Evolutionary conservation across 2,888 invertebrate genomes (phyloP).

Genomic region (Trissolcus japonicus): DNA sequence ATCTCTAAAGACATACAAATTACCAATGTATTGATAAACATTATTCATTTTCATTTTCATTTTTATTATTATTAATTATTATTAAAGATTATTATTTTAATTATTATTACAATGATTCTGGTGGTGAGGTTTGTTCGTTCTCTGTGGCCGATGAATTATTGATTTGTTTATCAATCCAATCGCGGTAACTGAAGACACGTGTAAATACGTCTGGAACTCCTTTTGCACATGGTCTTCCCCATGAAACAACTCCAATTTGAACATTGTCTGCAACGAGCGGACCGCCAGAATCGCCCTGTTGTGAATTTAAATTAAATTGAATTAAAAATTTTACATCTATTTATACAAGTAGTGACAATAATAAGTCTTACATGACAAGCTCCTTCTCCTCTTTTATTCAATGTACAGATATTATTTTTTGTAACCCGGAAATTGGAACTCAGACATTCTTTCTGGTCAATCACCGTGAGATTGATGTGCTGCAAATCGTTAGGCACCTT

Average conservation of each 20-base stretch:
- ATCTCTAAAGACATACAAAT: too few species aligned
- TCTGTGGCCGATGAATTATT: constrained; percentile 42
- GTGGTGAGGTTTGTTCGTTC: neutral
- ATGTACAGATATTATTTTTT: constrained; percentile 79
- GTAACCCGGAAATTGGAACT: constrained; percentile 76
- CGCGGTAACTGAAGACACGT: constrained; percentile 71
- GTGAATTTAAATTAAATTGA: neutral
- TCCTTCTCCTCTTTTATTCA: constrained; percentile 80
- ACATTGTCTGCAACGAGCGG: constrained; percentile 70
- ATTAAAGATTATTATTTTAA: neutral
- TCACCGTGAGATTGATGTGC: constrained; percentile 78
- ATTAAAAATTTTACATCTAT: neutral
- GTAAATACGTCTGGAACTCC: constrained; percentile 76
- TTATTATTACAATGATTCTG: neutral
- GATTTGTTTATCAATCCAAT: constrained; percentile 72
- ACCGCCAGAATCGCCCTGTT: constrained; percentile 75
- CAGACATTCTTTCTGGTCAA: constrained; percentile 76
- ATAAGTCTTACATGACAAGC: constrained; percentile 78
- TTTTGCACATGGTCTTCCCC: constrained; percentile 76
- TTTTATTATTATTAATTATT: too few species aligned
- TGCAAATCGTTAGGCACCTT: constrained; percentile 78
- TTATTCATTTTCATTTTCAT: too few species aligned
- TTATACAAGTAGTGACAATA: neutral
- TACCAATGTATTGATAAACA: too few species aligned
- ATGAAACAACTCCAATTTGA: constrained; percentile 76